phyloP scores from a whole-genome alignment of 2,797 vertebrate species.

The Microtus californicus region DNA sequence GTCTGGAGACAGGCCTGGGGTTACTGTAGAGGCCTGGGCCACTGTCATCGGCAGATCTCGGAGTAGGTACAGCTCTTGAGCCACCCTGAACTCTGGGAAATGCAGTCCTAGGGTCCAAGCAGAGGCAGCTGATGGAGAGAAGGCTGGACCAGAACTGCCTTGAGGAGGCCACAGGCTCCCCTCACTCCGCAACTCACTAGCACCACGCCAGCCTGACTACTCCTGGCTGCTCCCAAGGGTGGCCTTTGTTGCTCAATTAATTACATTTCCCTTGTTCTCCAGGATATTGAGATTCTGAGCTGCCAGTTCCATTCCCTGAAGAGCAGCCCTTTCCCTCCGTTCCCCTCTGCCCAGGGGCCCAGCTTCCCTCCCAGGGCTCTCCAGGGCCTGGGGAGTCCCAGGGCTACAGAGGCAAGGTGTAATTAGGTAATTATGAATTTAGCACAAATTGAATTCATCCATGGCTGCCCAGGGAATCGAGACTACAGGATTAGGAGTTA shows the following conservation, averaged over 20 bases:
- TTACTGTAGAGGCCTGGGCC: not conserved
- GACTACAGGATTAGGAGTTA: constrained; percentile 79
- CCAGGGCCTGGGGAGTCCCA: constrained; percentile 74
- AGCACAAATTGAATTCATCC: constrained; percentile 80
- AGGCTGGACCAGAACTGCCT: not conserved
- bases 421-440: constrained; percentile 87
- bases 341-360: not conserved
- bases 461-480: constrained; percentile 67
- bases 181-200: not conserved
- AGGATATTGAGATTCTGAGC: constrained; percentile 69
- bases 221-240: not conserved
- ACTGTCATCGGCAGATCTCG: not conserved
- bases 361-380: not conserved
- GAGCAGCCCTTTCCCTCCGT: not conserved
- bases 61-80: not conserved
- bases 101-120: not conserved
- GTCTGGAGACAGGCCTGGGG: fast-evolving
- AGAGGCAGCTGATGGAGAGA: not conserved
- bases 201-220: not conserved
- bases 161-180: not conserved
- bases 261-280: constrained; percentile 72
- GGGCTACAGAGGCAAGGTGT: constrained; percentile 80
- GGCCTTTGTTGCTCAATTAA: constrained; percentile 73
- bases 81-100: not conserved
- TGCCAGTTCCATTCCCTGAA: not conserved